phyloP scores from a whole-genome alignment of 2,888 invertebrate species.

The Agrochola lychnidis region DNA sequence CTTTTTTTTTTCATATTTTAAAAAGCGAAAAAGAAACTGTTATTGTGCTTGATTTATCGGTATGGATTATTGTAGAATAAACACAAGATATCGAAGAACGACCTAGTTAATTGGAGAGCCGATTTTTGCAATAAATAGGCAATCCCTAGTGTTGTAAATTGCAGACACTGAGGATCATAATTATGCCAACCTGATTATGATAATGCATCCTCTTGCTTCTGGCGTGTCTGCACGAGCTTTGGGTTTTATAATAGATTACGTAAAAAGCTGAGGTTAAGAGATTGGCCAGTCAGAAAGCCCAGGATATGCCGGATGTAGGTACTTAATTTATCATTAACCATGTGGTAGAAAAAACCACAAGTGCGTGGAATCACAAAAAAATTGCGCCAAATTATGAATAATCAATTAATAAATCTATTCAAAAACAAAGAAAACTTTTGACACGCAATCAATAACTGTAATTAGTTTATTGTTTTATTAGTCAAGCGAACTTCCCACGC shows the following conservation, averaged over 20 bases:
- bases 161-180: neutral
- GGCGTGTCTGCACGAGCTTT: neutral
- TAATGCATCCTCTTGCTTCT: neutral
- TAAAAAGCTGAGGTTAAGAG: neutral
- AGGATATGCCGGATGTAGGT: neutral
- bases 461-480: constrained; percentile 34
- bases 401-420: neutral
- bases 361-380: neutral
- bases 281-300: neutral
- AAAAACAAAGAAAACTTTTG: neutral
- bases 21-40: neutral
- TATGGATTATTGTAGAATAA: neutral
- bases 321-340: neutral
- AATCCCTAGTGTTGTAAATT: neutral
- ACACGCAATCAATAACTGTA: constrained; percentile 8
- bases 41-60: neutral
- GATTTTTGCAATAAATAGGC: neutral
- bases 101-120: neutral
- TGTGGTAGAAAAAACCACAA: neutral
- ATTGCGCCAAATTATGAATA: neutral
- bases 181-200: neutral
- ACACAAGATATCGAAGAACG: neutral
- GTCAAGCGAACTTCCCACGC: constrained; percentile 35
- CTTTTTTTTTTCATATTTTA: constrained; percentile 15
- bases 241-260: neutral